These are phyloP conservation scores for Puffinus mauretanicus DNA, from an alignment of 2,113 vertebrate species.

Conservation along the genomic window DNA sequence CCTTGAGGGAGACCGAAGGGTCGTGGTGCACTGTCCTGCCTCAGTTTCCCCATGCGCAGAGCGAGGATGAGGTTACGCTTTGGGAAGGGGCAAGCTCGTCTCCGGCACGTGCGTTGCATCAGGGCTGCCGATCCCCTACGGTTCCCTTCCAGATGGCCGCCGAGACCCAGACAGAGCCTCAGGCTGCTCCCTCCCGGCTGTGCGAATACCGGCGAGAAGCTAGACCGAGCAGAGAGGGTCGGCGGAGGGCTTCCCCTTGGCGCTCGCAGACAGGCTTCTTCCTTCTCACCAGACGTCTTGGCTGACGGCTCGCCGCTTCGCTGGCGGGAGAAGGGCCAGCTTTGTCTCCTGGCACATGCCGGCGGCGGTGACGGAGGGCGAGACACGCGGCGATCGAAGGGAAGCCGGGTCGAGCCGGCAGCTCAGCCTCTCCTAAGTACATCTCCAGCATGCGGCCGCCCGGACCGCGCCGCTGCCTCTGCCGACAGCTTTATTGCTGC, in stretches of 20 bases:
- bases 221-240: background rate
- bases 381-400: background rate
- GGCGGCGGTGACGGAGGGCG: background rate
- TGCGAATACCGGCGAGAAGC: accelerated
- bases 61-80: accelerated
- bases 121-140: accelerated
- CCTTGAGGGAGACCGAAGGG: background rate
- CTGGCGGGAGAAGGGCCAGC: background rate
- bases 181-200: background rate
- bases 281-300: background rate
- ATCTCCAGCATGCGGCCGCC: background rate
- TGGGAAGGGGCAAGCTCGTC: accelerated
- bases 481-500: constrained; percentile 41
- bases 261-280: background rate
- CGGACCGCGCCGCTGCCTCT: background rate
- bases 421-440: background rate
- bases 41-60: background rate
- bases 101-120: accelerated
- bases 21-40: background rate
- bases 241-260: background rate
- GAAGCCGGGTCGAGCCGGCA: background rate
- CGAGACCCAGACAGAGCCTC: accelerated
- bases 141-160: background rate
- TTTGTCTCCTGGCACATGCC: background rate
- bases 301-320: background rate